Evolutionary conservation across 2,888 invertebrate species (phyloP), one percentile per base, ranked within the genome.

Genomic region (Pseudolycoriella hygida): DNA sequence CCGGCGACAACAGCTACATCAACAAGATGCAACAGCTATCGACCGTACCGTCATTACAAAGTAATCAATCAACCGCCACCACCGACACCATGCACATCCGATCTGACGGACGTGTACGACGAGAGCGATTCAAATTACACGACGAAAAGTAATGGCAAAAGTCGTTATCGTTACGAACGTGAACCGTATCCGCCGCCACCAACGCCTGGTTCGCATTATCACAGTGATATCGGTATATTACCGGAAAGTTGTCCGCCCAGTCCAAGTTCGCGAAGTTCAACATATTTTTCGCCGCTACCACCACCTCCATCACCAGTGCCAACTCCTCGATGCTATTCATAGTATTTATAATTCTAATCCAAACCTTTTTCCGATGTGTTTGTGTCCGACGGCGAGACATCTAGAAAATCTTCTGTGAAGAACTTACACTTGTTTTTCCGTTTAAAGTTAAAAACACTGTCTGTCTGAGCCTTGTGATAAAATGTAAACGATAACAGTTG

Each of bases 61-160:
- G 70, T 77, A 51, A 81, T 82, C 50, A 80, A 79, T 66, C 83
- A 84, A 61, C 86, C 88, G 0, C 92, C 92, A 6, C 93, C 92
- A 19, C 92, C 92, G 11, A 93, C 93, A 17, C 93, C 93, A 1
- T 93, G 90, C 59, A 88, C 88, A 52, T 92, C 93, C 32, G 93
- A 93, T 54, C 86, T 92, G 52, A 92, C 93, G 31, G 93, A 93
- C 54, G 86, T 92, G 52, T 92, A 89, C 56, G 87, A 89, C 61
- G 88, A 88, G 62, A 85, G 85, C 18, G 88, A 88, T 56, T 78
- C 77, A 47, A 78, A 77, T 58, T 78, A 77, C 54, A 74, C 76
- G 11, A 67, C 71, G 37, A 69, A 71, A 48, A 69, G 68, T 51
- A 67, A 64, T 49, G 31, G 40, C 12, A 48, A 37, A 50, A 44